These are phyloP conservation scores for Trichomalopsis sarcophagae DNA, from an alignment of 1,140 invertebrate species.

Conservation along the genomic window DNA sequence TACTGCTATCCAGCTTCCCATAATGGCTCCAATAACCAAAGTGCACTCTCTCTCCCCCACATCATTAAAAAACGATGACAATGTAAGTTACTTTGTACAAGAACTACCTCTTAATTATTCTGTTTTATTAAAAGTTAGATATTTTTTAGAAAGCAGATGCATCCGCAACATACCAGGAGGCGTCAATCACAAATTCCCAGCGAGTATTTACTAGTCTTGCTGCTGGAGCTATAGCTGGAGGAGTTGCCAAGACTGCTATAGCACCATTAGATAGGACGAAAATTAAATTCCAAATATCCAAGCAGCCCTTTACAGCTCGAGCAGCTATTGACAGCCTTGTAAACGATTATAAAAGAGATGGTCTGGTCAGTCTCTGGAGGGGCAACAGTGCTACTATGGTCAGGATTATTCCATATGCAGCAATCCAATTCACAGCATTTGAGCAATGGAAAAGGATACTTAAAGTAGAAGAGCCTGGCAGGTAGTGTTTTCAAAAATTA, in stretches of 20 bases:
- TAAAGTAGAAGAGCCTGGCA: conserved; percentile 79
- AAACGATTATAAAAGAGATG: conserved; percentile 82
- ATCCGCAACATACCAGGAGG: neutral
- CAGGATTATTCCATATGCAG: conserved; percentile 96
- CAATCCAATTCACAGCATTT: conserved; percentile 97
- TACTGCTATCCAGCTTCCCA: conserved; percentile 17
- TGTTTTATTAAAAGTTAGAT: neutral
- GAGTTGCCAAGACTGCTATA: conserved; percentile 95
- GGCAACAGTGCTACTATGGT: conserved; percentile 99
- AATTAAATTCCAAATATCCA: conserved; percentile 96
- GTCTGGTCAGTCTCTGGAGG: conserved; percentile 91
- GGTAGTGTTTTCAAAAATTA: neutral
- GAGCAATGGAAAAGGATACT: conserved; percentile 96
- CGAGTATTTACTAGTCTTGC: conserved; percentile 82
- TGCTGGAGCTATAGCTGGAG: conserved; percentile 93
- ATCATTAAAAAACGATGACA: neutral
- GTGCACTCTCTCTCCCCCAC: neutral
- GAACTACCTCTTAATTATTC: no score
- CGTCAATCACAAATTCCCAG: conserved; percentile 71
- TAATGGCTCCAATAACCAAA: conserved; percentile 5
- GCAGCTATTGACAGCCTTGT: conserved; percentile 88
- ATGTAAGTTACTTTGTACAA: neutral
- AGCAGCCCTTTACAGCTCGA: conserved; percentile 86
- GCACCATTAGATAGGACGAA: conserved; percentile 98
- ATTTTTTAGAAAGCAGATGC: neutral